phyloP scores from a whole-genome alignment of 2,797 vertebrate species.

The Ammospiza maritima region DNA sequence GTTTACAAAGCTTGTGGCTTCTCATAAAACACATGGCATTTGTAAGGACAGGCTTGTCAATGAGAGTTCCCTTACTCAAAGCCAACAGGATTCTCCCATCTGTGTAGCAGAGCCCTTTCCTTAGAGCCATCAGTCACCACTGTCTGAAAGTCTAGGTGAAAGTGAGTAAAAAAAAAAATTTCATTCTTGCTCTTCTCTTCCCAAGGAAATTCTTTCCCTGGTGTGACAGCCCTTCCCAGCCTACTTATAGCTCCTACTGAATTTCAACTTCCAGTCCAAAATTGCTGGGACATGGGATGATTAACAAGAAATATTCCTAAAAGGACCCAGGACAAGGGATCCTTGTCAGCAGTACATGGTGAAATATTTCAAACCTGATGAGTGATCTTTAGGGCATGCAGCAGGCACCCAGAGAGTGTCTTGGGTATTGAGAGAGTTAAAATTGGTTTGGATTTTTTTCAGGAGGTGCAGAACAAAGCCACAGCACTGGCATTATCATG shows the following conservation, averaged over 20 bases:
- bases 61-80: not conserved
- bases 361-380: not conserved
- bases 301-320: not conserved
- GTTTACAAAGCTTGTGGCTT: conserved; percentile 13
- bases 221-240: not conserved
- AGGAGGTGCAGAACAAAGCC: not conserved
- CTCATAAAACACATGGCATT: not conserved
- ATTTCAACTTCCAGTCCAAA: not conserved
- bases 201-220: not conserved
- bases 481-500: not conserved
- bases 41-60: not conserved
- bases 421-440: not conserved
- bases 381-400: not conserved
- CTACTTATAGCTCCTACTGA: not conserved
- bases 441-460: not conserved
- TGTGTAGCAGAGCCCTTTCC: not conserved
- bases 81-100: not conserved
- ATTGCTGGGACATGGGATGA: not conserved
- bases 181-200: not conserved
- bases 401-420: not conserved
- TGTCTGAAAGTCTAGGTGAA: not conserved
- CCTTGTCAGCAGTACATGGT: not conserved
- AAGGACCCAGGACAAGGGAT: not conserved
- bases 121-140: not conserved
- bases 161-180: not conserved